Conservation (phyloP, 1,140 invertebrate species). For the Berghia stephanieae region DNA sequence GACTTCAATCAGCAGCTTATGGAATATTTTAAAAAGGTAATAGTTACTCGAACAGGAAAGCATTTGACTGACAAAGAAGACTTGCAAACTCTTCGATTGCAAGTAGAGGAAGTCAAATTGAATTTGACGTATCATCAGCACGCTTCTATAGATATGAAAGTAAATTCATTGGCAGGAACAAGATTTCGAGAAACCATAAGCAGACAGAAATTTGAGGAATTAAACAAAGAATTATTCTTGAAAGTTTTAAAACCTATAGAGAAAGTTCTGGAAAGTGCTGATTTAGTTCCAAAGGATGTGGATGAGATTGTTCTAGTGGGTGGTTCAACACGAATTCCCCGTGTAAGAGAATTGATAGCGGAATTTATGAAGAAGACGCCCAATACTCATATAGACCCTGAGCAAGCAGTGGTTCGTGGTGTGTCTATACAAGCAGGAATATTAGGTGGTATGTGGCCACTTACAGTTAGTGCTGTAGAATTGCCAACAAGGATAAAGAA, state of each 20-base stretch:
- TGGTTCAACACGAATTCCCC: conserved; percentile 69
- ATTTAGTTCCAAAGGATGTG: conserved; percentile 68
- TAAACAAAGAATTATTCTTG: conserved; percentile 67
- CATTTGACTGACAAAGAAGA: conserved; percentile 66
- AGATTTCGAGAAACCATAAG: conserved; percentile 50
- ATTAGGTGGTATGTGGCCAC: conserved; percentile 70
- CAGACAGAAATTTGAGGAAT: conserved; percentile 65
- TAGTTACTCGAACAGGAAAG: conserved; percentile 52
- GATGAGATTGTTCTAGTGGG: conserved; percentile 70
- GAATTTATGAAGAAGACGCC: conserved; percentile 66
- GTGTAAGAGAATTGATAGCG: conserved; percentile 63
- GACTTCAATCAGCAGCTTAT: conserved; percentile 69
- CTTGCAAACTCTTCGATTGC: conserved; percentile 66
- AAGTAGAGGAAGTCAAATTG: conserved; percentile 68
- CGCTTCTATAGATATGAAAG: conserved; percentile 53
- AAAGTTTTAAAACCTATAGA: conserved; percentile 64
- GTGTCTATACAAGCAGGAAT: conserved; percentile 71
- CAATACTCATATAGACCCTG: conserved; percentile 69
- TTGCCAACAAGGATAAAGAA: conserved; percentile 65
- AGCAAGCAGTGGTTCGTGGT: conserved; percentile 69
- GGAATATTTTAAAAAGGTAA: conserved; percentile 52
- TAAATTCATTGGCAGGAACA: conserved; percentile 53
- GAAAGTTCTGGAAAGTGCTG: conserved; percentile 85
- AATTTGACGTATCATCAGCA: conserved; percentile 59
- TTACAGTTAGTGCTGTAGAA: conserved; percentile 70